Evolutionary conservation across 2,113 vertebrate genomes (phyloP), one percentile per base, ranked within the genome.

Genomic region (Hemiprocne comata): DNA sequence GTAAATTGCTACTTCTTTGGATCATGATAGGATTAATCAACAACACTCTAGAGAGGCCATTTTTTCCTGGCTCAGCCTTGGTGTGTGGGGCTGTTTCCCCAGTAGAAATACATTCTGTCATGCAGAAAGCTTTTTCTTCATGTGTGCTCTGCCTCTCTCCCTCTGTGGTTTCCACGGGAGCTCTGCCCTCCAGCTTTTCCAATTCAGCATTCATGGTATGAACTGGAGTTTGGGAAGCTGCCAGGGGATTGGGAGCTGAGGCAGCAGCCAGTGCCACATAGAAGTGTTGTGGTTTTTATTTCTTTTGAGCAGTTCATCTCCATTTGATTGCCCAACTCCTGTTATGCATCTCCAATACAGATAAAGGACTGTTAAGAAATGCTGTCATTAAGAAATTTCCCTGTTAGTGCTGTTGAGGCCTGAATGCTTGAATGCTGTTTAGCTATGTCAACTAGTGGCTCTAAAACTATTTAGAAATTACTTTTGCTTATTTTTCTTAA

Each of bases 231-330:
- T 97, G 93, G 94, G 93, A 95, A 84, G 67, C 93, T 95, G 95
- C 94, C 89, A 94, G 79, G 53, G 94, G 88, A 90, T 60, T 40
- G 73, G 81, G 74, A 93, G 89, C 70, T 87, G 25, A 96, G 84
- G 95, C 71, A 93, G 94, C 85, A 90, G 94, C 65, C 90, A 85
- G 53, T 20, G 64, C 91, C 0, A 0, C 60, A 83, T 60, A 61
- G 84, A 95, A 95, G 61, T 42, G 90, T 80, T 83, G 70, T 82
- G 75, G 25, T 17, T 87, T 93, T 96, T 62, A 86, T 93, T 92
- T 81, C 88, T 94, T 96, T 93, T 85, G 75, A 92, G 87, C 46
- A 84, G 86, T 93, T 97, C 89, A 97, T 97, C 95, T 95, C 71
- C 96, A 95, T 93, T 93, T 97, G 92, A 92, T 93, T 96, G 94